phyloP scores from a whole-genome alignment of 1,140 invertebrate species.

The Drosophila sucinea region DNA sequence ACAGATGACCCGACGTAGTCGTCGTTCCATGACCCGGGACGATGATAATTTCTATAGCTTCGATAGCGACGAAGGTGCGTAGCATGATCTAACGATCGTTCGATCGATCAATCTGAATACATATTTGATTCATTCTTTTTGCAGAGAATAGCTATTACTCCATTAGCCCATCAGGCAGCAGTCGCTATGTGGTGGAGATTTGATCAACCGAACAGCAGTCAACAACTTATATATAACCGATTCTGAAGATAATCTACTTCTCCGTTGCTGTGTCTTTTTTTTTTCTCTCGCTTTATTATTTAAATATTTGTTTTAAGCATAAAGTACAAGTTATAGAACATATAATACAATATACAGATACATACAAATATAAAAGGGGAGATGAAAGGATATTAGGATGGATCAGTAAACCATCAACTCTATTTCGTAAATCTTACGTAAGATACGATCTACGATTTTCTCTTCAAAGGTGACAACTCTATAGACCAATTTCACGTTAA shows the following conservation, averaged over 20 bases:
- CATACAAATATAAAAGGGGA: background rate
- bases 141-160: constrained; percentile 81
- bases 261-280: constrained; percentile 3
- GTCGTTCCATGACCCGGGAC: constrained; percentile 73
- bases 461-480: too few species aligned
- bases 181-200: constrained; percentile 78
- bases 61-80: constrained; percentile 80
- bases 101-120: too few species aligned
- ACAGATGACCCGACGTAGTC: constrained; percentile 35
- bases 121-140: constrained; percentile 20
- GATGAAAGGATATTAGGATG: too few species aligned
- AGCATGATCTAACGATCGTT: too few species aligned
- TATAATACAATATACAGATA: constrained; percentile 22
- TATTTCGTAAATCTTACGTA: too few species aligned
- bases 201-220: constrained; percentile 27
- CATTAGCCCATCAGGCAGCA: constrained; percentile 76
- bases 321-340: constrained; percentile 39
- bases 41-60: constrained; percentile 81
- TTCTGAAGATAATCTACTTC: too few species aligned
- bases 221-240: background rate
- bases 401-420: too few species aligned
- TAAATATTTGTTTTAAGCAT: constrained; percentile 17
- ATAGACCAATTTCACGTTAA: too few species aligned
- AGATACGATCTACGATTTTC: too few species aligned
- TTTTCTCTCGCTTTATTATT: constrained; percentile 26